Evolutionary conservation across 2,113 vertebrate genomes (phyloP).

Genomic region (Trachemys scripta): DNA sequence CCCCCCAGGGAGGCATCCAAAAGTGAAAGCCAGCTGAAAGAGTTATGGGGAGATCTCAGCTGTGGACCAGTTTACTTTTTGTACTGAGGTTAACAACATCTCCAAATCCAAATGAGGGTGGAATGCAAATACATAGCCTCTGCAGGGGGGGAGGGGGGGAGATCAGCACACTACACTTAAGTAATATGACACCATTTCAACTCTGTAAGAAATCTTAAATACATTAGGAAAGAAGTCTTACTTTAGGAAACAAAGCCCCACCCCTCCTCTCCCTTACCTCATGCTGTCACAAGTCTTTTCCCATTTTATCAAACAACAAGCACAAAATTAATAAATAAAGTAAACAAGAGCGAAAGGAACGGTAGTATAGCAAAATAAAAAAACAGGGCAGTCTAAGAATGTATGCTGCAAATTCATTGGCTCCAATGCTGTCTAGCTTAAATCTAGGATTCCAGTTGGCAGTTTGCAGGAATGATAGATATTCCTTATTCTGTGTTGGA

Average conservation of each 20-base stretch:
- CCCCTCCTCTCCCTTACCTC: neutral
- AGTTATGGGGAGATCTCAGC: neutral
- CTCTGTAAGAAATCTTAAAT: neutral
- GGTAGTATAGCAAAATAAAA: neutral
- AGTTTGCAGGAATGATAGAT: neutral
- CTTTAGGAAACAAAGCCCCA: neutral
- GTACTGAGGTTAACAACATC: neutral
- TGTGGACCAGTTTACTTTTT: neutral
- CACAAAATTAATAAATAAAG: neutral
- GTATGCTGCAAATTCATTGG: neutral
- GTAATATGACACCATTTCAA: neutral
- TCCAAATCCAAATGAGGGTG: neutral
- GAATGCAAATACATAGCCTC: neutral
- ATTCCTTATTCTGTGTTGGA: neutral
- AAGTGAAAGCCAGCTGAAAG: neutral
- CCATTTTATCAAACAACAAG: neutral
- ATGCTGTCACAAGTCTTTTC: neutral
- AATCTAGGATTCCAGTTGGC: neutral
- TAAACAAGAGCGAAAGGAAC: neutral
- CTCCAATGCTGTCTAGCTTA: neutral
- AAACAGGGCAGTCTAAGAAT: neutral
- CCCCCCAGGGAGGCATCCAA: neutral
- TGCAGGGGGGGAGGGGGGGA: neutral
- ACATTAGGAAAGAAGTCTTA: rapidly evolving
- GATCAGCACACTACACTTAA: neutral